Percentiles rank a stretch among this genome's conserved stretches.
phyloP scores from a whole-genome alignment of 2,797 vertebrate species.

The Percopsis omiscomaycus region DNA sequence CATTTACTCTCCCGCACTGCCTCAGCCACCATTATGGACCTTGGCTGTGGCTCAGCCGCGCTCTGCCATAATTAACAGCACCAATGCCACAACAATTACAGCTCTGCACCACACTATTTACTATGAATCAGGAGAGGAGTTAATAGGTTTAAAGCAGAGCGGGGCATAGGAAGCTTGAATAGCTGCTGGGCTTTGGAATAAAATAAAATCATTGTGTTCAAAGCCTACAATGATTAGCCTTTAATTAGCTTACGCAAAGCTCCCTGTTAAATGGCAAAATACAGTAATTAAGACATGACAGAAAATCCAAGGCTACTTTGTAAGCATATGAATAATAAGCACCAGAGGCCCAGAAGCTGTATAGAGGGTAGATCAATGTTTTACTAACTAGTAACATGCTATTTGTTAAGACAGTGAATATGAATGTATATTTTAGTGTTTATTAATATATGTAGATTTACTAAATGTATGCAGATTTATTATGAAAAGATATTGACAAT shows the following conservation, averaged over 20 bases:
- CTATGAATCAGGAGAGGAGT: slow-evolving; percentile 91
- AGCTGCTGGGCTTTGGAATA: slow-evolving; percentile 83
- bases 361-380: slow-evolving; percentile 89
- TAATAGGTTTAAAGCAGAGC: slow-evolving; percentile 93
- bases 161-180: slow-evolving; percentile 84
- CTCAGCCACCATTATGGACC: slow-evolving; percentile 92
- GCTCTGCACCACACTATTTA: slow-evolving; percentile 83
- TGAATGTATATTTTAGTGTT: slow-evolving; percentile 29
- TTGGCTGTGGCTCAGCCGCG: slow-evolving; percentile 98
- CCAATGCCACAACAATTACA: slow-evolving; percentile 97
- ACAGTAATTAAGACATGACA: slow-evolving; percentile 98
- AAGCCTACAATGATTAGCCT: slow-evolving; percentile 95
- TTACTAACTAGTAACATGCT: slow-evolving; percentile 73
- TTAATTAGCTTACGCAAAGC: slow-evolving; percentile 99
- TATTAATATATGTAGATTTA: slow-evolving; percentile 3
- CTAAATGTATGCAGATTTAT: slow-evolving; percentile 3
- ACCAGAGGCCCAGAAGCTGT: slow-evolving; percentile 87
- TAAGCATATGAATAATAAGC: slow-evolving; percentile 96
- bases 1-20: slow-evolving; percentile 94
- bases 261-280: slow-evolving; percentile 97
- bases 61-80: slow-evolving; percentile 99
- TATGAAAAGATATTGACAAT: not conserved
- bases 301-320: slow-evolving; percentile 99
- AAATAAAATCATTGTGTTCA: slow-evolving; percentile 90
- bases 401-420: slow-evolving; percentile 45